phyloP scores from a whole-genome alignment of 1,140 invertebrate species.

The Lordiphosa clarofinis region DNA sequence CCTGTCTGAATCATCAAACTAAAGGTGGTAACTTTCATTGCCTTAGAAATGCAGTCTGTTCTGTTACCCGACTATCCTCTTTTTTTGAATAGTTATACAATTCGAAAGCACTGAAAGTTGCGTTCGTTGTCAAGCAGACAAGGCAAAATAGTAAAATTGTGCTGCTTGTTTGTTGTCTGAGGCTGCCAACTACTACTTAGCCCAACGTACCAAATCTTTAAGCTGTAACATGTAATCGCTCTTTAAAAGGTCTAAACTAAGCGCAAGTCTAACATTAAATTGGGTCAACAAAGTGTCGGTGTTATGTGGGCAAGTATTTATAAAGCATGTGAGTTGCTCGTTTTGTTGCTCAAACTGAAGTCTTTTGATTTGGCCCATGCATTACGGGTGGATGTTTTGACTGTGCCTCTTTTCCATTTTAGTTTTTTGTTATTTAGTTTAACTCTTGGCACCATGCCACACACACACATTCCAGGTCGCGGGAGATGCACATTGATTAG shows the following conservation, averaged over 20 bases:
- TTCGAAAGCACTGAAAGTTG: too few relatives aligned
- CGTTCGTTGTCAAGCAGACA: too few relatives aligned
- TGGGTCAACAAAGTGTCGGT: constrained; percentile 68
- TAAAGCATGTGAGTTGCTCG: constrained; percentile 60
- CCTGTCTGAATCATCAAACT: too few relatives aligned
- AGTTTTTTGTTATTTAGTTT: not conserved
- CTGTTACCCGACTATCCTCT: too few relatives aligned
- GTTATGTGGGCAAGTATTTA: constrained; percentile 57
- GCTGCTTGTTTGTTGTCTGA: constrained; percentile 10
- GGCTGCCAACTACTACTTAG: not conserved
- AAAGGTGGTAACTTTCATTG: not conserved
- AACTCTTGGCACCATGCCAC: constrained; percentile 30
- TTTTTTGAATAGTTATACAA: too few relatives aligned
- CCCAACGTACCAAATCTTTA: constrained; percentile 43
- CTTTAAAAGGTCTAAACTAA: constrained; percentile 71
- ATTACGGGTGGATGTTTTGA: constrained; percentile 28
- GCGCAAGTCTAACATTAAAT: constrained; percentile 50
- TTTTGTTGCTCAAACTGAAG: constrained; percentile 38
- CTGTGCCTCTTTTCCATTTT: constrained; percentile 6
- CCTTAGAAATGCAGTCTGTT: too few relatives aligned
- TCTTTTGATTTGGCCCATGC: constrained; percentile 46
- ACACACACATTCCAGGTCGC: constrained; percentile 51
- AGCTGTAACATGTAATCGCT: constrained; percentile 68
- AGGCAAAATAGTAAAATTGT: constrained; percentile 31
- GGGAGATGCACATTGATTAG: constrained; percentile 68